Evolutionary conservation across 2,888 invertebrate genomes (phyloP).

Genomic region (Piscicola geometra): DNA sequence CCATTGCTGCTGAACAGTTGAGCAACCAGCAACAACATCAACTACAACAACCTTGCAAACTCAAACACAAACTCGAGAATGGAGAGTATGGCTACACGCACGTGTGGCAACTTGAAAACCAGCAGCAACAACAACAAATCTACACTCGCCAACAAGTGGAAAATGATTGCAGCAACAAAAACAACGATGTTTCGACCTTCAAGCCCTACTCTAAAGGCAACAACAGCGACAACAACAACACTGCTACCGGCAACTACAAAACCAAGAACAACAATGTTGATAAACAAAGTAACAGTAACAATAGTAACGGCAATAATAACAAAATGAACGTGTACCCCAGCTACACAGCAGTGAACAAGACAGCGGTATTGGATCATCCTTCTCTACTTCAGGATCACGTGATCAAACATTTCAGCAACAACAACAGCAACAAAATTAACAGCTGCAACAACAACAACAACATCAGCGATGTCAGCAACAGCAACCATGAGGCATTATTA

Average conservation of each 20-base stretch:
- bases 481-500: background rate
- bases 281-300: no score
- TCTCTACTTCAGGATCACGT: constrained; percentile 28
- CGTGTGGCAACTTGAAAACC: constrained; percentile 38
- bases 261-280: background rate
- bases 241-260: background rate
- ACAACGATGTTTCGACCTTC: background rate
- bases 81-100: constrained; percentile 41
- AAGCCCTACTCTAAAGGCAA: constrained; percentile 11
- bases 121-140: constrained; percentile 8
- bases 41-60: constrained; percentile 30
- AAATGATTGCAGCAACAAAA: no score
- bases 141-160: background rate
- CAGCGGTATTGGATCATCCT: constrained; percentile 11
- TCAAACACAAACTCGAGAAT: constrained; percentile 33
- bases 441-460: no score
- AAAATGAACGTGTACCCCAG: background rate
- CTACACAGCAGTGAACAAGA: constrained; percentile 11
- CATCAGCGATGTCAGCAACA: no score
- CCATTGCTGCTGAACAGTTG: background rate
- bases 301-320: background rate
- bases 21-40: constrained; percentile 24
- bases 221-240: background rate
- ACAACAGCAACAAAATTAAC: background rate
- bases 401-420: background rate